These are phyloP conservation scores for Mystacides longicornis DNA, from an alignment of 2,888 invertebrate species.

Conservation along the genomic window DNA sequence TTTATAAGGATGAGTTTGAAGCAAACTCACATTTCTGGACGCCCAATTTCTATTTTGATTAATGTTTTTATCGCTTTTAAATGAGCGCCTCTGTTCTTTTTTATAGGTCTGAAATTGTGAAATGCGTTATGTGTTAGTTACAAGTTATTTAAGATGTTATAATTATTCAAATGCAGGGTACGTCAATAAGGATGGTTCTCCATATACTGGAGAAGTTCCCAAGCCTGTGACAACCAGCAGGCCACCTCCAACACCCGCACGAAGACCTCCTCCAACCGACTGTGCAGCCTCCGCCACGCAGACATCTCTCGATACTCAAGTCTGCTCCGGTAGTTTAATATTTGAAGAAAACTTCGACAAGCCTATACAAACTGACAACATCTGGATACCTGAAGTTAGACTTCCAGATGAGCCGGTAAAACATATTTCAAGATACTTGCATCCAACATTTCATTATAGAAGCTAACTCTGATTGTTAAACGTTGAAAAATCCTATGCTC, in stretches of 20 bases:
- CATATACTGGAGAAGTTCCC: conserved; percentile 3
- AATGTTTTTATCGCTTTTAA: too few species aligned
- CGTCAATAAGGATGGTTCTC: conserved; percentile 21
- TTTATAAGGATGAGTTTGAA: too few species aligned
- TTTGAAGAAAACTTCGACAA: conserved; percentile 53
- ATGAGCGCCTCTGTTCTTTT: background rate
- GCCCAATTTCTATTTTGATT: too few species aligned
- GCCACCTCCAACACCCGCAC: conserved; percentile 20
- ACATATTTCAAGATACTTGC: background rate
- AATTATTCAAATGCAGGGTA: conserved; percentile 37
- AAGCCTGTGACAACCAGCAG: background rate
- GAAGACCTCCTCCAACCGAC: conserved; percentile 27
- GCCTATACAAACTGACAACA: conserved; percentile 23
- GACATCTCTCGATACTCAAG: conserved; percentile 35
- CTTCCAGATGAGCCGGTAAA: conserved; percentile 57
- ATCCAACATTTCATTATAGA: background rate
- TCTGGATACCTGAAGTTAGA: conserved; percentile 51
- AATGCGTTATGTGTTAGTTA: too few species aligned
- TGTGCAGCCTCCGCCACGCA: conserved; percentile 32
- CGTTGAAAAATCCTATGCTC: too few species aligned
- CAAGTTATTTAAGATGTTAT: too few species aligned
- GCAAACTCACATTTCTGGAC: too few species aligned
- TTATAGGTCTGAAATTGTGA: background rate
- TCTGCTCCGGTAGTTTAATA: conserved; percentile 52
- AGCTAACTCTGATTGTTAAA: too few species aligned